A percentile compares a stretch with the other conserved stretches of the same genome.
Conservation (phyloP, 2,888 invertebrate species). For the Chloroclystis v-ata region DNA sequence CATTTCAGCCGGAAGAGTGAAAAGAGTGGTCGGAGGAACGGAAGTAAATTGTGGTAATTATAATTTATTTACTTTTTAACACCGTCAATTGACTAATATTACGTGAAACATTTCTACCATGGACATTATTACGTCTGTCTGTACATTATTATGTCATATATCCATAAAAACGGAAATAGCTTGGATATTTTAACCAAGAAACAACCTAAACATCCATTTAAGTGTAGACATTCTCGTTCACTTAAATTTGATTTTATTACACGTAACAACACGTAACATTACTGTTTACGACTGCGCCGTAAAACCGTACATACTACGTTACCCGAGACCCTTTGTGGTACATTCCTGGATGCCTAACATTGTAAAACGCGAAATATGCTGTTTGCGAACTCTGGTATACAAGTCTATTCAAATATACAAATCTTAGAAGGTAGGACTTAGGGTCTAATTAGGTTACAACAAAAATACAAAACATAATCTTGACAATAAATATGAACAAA, state of each 20-base stretch:
- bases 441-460: too few relatives aligned
- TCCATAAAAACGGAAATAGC: too few relatives aligned
- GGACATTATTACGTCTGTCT: too few relatives aligned
- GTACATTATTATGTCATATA: too few relatives aligned
- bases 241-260: constrained; percentile 26
- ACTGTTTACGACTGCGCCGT: constrained; percentile 28
- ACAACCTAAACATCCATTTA: constrained; percentile 1
- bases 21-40: constrained; percentile 55
- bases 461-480: too few relatives aligned
- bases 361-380: constrained; percentile 19
- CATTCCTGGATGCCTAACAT: constrained; percentile 25
- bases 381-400: constrained; percentile 5
- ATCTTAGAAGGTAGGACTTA: too few relatives aligned
- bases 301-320: constrained; percentile 23
- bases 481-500: too few relatives aligned
- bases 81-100: background rate
- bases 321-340: constrained; percentile 26
- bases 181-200: constrained; percentile 8
- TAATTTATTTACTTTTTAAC: background rate
- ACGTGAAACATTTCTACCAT: background rate
- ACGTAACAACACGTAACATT: constrained; percentile 23
- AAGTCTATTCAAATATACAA: too few relatives aligned
- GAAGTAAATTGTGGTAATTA: constrained; percentile 57
- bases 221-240: background rate
- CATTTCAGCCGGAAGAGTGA: constrained; percentile 46